Evolutionary conservation across 2,113 vertebrate species (phyloP).

Genomic region (Alligator sinensis): DNA sequence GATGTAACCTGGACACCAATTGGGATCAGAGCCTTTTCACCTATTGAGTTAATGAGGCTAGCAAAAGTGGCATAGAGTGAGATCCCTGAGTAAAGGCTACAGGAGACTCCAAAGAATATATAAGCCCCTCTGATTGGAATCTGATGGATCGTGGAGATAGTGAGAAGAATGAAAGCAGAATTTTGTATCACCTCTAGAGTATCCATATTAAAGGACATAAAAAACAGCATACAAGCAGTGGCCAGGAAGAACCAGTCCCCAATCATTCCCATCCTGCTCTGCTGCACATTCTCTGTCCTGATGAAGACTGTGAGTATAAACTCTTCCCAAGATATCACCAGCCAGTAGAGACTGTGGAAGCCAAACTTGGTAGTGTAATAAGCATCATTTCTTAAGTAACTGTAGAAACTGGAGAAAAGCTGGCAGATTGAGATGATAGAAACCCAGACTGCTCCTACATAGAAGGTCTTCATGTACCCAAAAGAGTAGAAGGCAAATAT

Average conservation of each 20-base stretch:
- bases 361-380: conserved; percentile 89
- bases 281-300: neutral
- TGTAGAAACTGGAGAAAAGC: conserved; percentile 87
- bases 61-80: conserved; percentile 86
- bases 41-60: conserved; percentile 88
- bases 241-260: conserved; percentile 89
- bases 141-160: conserved; percentile 82
- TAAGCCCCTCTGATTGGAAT: conserved; percentile 78
- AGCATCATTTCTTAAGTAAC: conserved; percentile 84
- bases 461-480: conserved; percentile 82
- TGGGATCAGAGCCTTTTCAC: conserved; percentile 88
- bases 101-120: conserved; percentile 85
- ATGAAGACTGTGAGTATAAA: conserved; percentile 77
- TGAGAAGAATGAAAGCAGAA: conserved; percentile 82
- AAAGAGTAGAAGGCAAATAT: conserved; percentile 89
- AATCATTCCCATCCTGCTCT: conserved; percentile 78
- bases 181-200: conserved; percentile 87
- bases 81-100: conserved; percentile 78
- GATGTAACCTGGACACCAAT: conserved; percentile 81
- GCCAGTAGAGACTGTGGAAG: conserved; percentile 86
- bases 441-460: conserved; percentile 83
- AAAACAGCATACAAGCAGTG: conserved; percentile 77
- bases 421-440: conserved; percentile 85
- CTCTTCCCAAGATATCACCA: conserved; percentile 89
- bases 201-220: conserved; percentile 85